Evolutionary conservation across 2,113 vertebrate genomes (phyloP).

Genomic region (Uria lomvia): DNA sequence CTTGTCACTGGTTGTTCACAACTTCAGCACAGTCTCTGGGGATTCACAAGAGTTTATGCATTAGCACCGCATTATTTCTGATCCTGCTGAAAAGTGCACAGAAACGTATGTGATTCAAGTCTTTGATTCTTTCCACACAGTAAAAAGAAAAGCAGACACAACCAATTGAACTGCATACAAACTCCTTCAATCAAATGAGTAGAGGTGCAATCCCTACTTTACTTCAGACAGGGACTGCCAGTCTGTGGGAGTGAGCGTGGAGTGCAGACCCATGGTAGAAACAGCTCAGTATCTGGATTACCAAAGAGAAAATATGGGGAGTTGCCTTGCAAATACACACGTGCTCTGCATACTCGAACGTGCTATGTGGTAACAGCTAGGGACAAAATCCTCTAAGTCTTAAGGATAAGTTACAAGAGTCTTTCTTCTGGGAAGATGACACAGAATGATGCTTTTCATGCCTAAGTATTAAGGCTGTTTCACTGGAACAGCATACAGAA

Average conservation of each 20-base stretch:
- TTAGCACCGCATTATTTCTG: slow-evolving; percentile 40
- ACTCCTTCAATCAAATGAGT: neutral
- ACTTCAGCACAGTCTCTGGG: slow-evolving; percentile 7
- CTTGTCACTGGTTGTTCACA: slow-evolving; percentile 37
- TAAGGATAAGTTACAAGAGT: neutral
- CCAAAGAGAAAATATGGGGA: neutral
- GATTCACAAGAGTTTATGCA: slow-evolving; percentile 30
- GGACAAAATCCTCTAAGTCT: neutral
- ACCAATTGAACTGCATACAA: neutral
- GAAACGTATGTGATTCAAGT: neutral
- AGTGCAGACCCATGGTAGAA: neutral
- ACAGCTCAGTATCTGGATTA: neutral
- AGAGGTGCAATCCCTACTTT: neutral
- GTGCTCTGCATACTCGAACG: rapidly evolving
- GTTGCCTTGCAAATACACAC: neutral
- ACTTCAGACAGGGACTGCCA: neutral
- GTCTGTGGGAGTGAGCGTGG: rapidly evolving
- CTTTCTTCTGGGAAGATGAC: neutral
- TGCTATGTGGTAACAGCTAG: neutral
- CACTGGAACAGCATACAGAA: neutral
- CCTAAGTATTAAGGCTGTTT: neutral
- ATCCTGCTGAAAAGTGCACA: neutral
- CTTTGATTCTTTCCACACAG: neutral
- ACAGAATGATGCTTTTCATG: neutral
- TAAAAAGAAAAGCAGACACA: neutral